Percentiles rank a stretch among this genome's conserved stretches.
Evolutionary conservation across 2,797 vertebrate species (phyloP).

Genomic region (Microtus californicus): DNA sequence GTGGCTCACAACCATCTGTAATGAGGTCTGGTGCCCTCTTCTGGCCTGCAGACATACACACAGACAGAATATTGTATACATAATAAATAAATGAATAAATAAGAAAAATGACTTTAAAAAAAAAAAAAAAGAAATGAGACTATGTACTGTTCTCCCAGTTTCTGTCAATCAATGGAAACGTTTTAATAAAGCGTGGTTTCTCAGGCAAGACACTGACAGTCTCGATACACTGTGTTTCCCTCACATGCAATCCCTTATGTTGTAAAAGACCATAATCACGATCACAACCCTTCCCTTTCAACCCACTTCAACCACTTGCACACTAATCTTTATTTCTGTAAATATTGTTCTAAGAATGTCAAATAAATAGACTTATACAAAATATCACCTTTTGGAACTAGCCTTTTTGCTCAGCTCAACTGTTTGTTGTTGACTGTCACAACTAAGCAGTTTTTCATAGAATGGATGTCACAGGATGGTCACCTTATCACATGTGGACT

Average conservation of each 20-base stretch:
- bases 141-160: background rate
- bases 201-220: background rate
- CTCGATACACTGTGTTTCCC: background rate
- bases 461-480: background rate
- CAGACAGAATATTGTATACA: no score
- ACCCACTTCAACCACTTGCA: background rate
- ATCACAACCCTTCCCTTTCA: background rate
- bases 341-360: conserved; percentile 28
- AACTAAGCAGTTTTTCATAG: background rate
- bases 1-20: no score
- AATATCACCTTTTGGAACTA: background rate
- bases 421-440: background rate
- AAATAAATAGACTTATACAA: background rate
- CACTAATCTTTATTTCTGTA: background rate
- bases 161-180: background rate
- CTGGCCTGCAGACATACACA: no score
- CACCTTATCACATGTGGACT: background rate
- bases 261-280: background rate
- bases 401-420: background rate
- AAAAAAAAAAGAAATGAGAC: no score
- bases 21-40: no score
- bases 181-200: background rate
- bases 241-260: background rate
- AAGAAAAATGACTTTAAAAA: no score
- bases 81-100: no score